These are phyloP conservation scores for Bugulina stolonifera DNA, from an alignment of 2,888 invertebrate species.

Conservation along the genomic window DNA sequence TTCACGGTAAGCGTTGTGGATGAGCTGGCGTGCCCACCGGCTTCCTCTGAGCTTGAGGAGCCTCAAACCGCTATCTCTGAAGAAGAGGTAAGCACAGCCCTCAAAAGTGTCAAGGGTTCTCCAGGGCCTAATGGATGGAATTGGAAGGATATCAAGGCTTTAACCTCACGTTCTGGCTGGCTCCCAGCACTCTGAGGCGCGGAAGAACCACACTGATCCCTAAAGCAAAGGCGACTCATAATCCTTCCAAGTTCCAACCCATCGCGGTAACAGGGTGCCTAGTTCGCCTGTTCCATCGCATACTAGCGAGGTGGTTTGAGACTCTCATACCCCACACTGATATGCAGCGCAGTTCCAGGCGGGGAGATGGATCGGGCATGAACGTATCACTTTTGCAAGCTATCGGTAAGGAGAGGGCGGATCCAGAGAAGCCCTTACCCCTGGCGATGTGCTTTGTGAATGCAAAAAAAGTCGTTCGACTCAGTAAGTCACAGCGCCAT, in stretches of 20 bases:
- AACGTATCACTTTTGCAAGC: not conserved
- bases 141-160: too few relatives aligned
- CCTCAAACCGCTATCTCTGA: not conserved
- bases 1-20: not conserved
- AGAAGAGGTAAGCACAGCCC: not conserved
- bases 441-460: not conserved
- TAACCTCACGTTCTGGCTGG: too few relatives aligned
- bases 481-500: not conserved
- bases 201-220: not conserved
- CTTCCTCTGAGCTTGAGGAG: not conserved
- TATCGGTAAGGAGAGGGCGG: not conserved
- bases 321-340: not conserved
- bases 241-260: not conserved
- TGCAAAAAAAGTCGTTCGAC: constrained; percentile 5
- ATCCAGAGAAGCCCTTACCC: not conserved
- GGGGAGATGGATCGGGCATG: not conserved
- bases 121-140: not conserved
- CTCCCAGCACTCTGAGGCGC: not conserved
- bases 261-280: not conserved
- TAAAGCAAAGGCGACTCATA: not conserved
- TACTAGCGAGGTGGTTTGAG: not conserved
- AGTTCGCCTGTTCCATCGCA: not conserved
- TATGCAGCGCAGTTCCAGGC: not conserved
- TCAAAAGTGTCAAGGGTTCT: not conserved
- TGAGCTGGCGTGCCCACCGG: not conserved